Evolutionary conservation across 2,888 invertebrate genomes (phyloP), one percentile per base, ranked within the genome.

Genomic region (Brenthis daphne): DNA sequence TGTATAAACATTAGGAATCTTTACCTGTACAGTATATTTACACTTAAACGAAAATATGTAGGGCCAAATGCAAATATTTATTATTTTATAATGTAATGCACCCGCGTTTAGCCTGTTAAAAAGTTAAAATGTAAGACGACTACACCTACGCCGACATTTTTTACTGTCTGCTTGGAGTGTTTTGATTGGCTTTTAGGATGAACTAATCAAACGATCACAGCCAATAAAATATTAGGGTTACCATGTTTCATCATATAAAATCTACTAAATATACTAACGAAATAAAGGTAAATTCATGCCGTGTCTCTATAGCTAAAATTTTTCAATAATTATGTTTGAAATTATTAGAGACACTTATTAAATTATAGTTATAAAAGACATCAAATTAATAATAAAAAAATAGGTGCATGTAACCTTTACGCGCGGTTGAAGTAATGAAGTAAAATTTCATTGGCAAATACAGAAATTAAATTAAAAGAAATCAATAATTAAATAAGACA

Each of bases 121-220:
- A 80, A 79, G 78, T 74, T 76, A 80, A 86, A 85, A 79, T 75
- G 74, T 75, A 74, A 74, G 70, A 80, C 79, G 68, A 76, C 76
- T 83, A 86, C 80, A 84, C 79, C 81, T 74, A 76, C 85, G 88
- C 89, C 88, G 90, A 90, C 91, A 90, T 90, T 88, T 90, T 90
- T 83, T 80, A 83, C 79, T 82, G 85, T 82, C 72, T 87, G 88
- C 84, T 80, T 91, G 91, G 85, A 85, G 79, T 69, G 77, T 75
- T 78, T 58, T 77, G 78, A 90, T 90, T 90, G 90, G 90, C 76
- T 68, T 64, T 61, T 16, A 14, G 13, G 33, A 61, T 37, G 29
- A 66, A 58, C 20, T 47, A 55, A 60, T 48, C 33, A 67, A 67
- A 16, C 14, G 48, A 60, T 48, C 60, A 67, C 55, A 67, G 60